Conservation (phyloP, 2,888 invertebrate genomes). For the Pherbina coryleti region DNA sequence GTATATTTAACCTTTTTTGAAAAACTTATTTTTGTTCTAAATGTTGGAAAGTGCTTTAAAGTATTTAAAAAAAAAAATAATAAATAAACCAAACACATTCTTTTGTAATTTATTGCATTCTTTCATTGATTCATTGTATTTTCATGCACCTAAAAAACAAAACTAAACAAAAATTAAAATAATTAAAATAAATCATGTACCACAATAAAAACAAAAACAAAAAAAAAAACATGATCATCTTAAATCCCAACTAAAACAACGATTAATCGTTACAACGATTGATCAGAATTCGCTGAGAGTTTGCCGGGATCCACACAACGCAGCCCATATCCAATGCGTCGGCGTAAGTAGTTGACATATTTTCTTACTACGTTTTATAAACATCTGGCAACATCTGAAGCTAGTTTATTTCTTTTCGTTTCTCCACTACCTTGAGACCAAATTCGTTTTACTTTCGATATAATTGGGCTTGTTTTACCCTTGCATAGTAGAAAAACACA, state of each 20-base stretch:
- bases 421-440: not conserved
- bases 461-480: not conserved
- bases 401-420: not conserved
- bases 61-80: not conserved
- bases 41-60: conserved; percentile 31
- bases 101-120: conserved; percentile 36
- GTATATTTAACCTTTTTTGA: not conserved
- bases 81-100: not conserved
- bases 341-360: conserved; percentile 82
- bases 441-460: not conserved
- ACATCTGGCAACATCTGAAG: not conserved
- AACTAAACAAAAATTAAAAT: conserved; percentile 46
- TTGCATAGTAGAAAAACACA: not conserved
- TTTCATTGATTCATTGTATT: conserved; percentile 50
- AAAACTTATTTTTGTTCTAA: not conserved
- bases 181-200: conserved; percentile 42
- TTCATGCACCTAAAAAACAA: conserved; percentile 49
- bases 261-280: not conserved
- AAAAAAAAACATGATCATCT: conserved; percentile 37
- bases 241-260: conserved; percentile 34
- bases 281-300: conserved; percentile 86
- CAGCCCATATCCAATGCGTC: conserved; percentile 86
- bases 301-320: conserved; percentile 86
- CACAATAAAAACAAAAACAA: conserved; percentile 41
- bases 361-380: conserved; percentile 35